These are phyloP conservation scores for Drosophila gaucha DNA, from an alignment of 2,888 invertebrate genomes.

Conservation along the genomic window DNA sequence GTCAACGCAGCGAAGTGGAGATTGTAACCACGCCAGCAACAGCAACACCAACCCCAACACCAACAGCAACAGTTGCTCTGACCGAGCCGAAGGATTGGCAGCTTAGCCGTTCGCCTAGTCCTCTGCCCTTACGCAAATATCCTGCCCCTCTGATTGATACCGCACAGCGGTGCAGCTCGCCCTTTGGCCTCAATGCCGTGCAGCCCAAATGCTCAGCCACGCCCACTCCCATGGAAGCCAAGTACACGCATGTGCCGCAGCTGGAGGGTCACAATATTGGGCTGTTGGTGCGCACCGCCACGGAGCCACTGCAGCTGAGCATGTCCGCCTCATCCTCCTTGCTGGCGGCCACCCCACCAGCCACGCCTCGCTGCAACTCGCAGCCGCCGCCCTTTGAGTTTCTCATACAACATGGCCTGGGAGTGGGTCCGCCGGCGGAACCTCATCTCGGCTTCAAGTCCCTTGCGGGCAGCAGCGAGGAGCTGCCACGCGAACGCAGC, in stretches of 20 bases:
- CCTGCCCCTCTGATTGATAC: slow-evolving; percentile 75
- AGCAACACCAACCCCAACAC: slow-evolving; percentile 40
- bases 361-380: slow-evolving; percentile 68
- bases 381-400: slow-evolving; percentile 79
- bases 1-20: slow-evolving; percentile 64
- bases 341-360: slow-evolving; percentile 61
- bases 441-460: slow-evolving; percentile 41
- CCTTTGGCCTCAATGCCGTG: slow-evolving; percentile 76
- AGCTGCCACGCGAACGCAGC: slow-evolving; percentile 51
- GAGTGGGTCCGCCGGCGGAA: slow-evolving; percentile 5
- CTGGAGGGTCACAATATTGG: slow-evolving; percentile 81
- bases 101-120: slow-evolving; percentile 61
- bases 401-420: slow-evolving; percentile 58
- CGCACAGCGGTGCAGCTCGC: slow-evolving; percentile 71
- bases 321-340: slow-evolving; percentile 64
- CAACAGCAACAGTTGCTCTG: slow-evolving; percentile 2
- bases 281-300: slow-evolving; percentile 69
- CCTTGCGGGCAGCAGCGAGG: slow-evolving; percentile 48
- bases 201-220: slow-evolving; percentile 21
- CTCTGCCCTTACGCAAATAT: slow-evolving; percentile 63
- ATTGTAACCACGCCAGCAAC: slow-evolving; percentile 55
- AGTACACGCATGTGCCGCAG: slow-evolving; percentile 71
- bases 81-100: slow-evolving; percentile 37
- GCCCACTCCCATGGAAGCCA: slow-evolving; percentile 37
- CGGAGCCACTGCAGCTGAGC: slow-evolving; percentile 52